Conservation (phyloP, 2,113 vertebrate species). For the Salvelinus sp. region DNA sequence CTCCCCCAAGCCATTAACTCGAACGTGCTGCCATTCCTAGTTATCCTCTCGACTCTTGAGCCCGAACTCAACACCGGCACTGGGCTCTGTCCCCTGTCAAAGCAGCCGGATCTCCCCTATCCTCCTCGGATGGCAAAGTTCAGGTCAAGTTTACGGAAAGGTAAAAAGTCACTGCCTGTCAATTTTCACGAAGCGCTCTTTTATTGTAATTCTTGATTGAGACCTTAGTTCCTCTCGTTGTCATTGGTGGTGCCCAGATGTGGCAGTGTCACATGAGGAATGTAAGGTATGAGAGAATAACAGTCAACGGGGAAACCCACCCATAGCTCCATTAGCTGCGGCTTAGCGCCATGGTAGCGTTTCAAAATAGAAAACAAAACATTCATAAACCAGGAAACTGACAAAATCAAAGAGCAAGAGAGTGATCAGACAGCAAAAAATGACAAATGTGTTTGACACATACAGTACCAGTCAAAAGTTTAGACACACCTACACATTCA, state of each 20-base stretch:
- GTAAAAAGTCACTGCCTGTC: slow-evolving; percentile 33
- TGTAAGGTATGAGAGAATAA: background rate
- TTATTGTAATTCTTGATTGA: slow-evolving; percentile 22
- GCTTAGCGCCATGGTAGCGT: slow-evolving; percentile 7
- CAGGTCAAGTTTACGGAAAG: slow-evolving; percentile 52
- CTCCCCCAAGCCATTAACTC: slow-evolving; percentile 58
- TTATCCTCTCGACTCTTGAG: slow-evolving; percentile 24
- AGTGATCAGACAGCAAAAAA: background rate
- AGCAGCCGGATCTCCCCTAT: slow-evolving; percentile 36
- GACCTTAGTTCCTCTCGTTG: slow-evolving; percentile 1
- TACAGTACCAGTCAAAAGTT: too few species aligned
- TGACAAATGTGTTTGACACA: background rate
- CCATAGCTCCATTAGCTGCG: background rate
- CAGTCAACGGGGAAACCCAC: slow-evolving; percentile 4
- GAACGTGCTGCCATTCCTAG: slow-evolving; percentile 48
- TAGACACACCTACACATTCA: too few species aligned
- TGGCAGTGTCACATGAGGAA: slow-evolving; percentile 12
- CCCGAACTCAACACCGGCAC: slow-evolving; percentile 39
- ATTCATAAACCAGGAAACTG: slow-evolving; percentile 8
- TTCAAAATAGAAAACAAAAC: slow-evolving; percentile 26
- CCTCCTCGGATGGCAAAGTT: slow-evolving; percentile 46
- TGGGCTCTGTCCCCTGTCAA: slow-evolving; percentile 64
- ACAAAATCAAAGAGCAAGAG: slow-evolving; percentile 13
- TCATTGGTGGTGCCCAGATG: slow-evolving; percentile 15
- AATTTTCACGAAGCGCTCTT: slow-evolving; percentile 14